Base-by-base conservation (phyloP, 1,140 invertebrate genomes). In the Dryas iulia region DNA sequence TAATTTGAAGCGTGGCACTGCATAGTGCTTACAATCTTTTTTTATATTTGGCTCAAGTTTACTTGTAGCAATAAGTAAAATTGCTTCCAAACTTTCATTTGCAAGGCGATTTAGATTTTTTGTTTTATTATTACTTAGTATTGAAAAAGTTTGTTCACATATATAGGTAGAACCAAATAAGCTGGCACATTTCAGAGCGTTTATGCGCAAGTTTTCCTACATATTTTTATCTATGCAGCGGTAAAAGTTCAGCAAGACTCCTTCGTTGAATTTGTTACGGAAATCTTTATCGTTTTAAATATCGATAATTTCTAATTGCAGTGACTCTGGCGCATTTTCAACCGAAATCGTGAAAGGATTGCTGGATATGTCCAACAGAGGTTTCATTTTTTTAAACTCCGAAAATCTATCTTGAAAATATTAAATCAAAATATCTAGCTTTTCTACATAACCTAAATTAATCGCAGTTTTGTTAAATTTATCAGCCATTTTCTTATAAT, bases 161-260 rank as follows among this genome's bases (percentile, higher is more conserved):
- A 76, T 70, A 78, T 74, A 76, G 57, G 78, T 78, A 60, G 71
- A 75, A 69, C 74, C 73, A 78, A 80, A 80, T 73, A 80, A 76
- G 69, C 76, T 78, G 61, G 74, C 71, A 66, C 68, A 71, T 71
- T 67, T 74, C 76, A 76, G 71, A 78, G 69, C 63, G 63, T 78
- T 78, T 76, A 67, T 77, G 64, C 66, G 71, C 72, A 73, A 78
- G 64, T 73, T 31, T 31, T 31, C 8, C 4, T 31, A 31, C 30
- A 31, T 3, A 31, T 31, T 31, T 31, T 31, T 10, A 31, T 6
- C 8, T 8, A 31, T 31, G 8, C 30, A 31, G 30, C 4, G 30
- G 3, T 31, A 31, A 71, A 72, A 72, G 65, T 71, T 66, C 62
- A 65, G 70, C 70, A 59, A 72, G 65, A 63, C 69, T 72, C 54